Percentiles rank a stretch among this genome's conserved stretches.
Conservation (phyloP, 2,797 vertebrate genomes). For the Macrochelys suwanniensis region DNA sequence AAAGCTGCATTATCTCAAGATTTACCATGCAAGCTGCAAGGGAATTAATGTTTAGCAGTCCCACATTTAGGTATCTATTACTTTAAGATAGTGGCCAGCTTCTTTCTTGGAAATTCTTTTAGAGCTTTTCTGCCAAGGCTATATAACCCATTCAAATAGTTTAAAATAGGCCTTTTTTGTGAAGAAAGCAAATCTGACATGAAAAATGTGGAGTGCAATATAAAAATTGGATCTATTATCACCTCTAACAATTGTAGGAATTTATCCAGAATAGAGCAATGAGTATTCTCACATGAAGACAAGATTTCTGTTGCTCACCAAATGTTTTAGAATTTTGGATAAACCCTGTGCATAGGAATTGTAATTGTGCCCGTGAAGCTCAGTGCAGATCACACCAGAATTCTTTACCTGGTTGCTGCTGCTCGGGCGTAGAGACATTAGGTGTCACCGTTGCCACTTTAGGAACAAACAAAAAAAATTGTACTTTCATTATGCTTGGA, state of each 20-base stretch:
- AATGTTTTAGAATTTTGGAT: background rate
- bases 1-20: background rate
- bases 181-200: background rate
- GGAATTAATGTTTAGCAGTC: background rate
- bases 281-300: background rate
- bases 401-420: constrained; percentile 60
- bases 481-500: background rate
- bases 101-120: background rate
- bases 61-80: background rate
- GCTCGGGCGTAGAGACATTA: constrained; percentile 38
- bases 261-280: constrained; percentile 6
- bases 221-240: background rate
- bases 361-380: background rate
- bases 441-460: constrained; percentile 40
- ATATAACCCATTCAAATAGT: background rate
- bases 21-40: background rate
- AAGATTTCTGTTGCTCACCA: background rate
- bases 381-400: background rate
- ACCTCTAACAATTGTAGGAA: background rate
- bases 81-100: background rate
- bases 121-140: background rate
- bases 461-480: constrained; percentile 58
- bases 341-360: background rate
- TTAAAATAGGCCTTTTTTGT: background rate
- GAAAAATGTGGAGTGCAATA: background rate